A percentile compares a stretch with the other conserved stretches of the same genome.
Evolutionary conservation across 2,797 vertebrate species (phyloP).

Genomic region (Chelon labrosus): DNA sequence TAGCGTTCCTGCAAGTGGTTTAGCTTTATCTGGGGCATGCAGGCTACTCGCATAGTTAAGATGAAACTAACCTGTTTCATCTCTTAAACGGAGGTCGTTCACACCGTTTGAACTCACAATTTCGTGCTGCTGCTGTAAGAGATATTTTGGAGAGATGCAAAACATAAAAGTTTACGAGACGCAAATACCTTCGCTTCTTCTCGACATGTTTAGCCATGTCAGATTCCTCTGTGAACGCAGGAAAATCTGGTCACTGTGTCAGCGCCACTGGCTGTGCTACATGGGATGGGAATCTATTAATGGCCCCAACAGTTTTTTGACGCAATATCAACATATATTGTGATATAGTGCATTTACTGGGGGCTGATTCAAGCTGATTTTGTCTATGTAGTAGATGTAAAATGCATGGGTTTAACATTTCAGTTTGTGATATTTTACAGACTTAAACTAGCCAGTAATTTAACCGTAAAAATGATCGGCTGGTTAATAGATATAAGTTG

Average conservation of each 20-base stretch:
- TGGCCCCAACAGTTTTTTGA: background rate
- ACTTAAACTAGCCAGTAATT: too few relatives aligned
- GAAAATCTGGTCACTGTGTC: background rate
- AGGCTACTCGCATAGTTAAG: background rate
- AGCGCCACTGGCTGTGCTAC: background rate
- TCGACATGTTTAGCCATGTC: conserved; percentile 9
- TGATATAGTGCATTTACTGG: background rate
- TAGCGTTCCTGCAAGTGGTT: conserved; percentile 15
- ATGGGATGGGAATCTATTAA: too few relatives aligned
- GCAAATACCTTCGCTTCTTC: background rate
- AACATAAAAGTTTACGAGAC: conserved; percentile 13
- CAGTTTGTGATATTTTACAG: too few relatives aligned
- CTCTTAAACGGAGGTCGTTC: background rate
- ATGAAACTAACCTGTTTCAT: background rate
- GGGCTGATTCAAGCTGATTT: too few relatives aligned
- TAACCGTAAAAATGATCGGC: too few relatives aligned
- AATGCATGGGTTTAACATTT: too few relatives aligned
- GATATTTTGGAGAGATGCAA: conserved; percentile 25
- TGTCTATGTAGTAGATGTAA: too few relatives aligned
- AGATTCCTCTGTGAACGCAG: background rate
- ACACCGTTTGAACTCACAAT: background rate
- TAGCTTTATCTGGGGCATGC: background rate
- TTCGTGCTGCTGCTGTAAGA: background rate
- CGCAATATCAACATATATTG: background rate
- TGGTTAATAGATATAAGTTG: too few relatives aligned